Conservation (phyloP, 1,140 invertebrate species). For the Adelges cooleyi region DNA sequence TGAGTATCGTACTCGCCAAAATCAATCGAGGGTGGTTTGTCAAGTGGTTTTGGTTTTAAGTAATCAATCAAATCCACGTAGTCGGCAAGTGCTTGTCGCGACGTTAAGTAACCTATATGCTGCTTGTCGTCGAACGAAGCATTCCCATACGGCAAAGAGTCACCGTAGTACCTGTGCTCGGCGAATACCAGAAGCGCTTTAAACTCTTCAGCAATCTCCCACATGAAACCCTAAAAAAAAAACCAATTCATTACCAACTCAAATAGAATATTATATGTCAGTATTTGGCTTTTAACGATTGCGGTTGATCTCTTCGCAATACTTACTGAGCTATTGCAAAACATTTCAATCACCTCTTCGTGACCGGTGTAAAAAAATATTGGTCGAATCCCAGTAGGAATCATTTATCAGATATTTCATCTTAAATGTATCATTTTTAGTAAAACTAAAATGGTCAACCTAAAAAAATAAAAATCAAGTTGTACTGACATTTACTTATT, state of each 20-base stretch:
- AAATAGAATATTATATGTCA: too few species aligned
- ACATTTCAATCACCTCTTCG: constrained; percentile 83
- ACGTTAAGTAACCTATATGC: constrained; percentile 55
- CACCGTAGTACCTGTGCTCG: constrained; percentile 83
- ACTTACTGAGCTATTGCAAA: constrained; percentile 72
- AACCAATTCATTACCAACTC: not conserved
- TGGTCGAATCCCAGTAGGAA: constrained; percentile 55
- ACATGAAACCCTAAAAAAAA: constrained; percentile 94
- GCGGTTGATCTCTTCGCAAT: too few species aligned
- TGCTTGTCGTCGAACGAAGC: not conserved
- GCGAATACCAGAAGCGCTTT: constrained; percentile 80
- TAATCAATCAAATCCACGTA: constrained; percentile 50
- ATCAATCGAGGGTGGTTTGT: not conserved
- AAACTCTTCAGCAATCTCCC: constrained; percentile 74
- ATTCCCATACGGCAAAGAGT: constrained; percentile 29
- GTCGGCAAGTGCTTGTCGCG: constrained; percentile 88
- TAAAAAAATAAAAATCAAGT: constrained; percentile 34
- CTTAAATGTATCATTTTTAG: constrained; percentile 57
- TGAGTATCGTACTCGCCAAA: too few species aligned
- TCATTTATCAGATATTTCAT: constrained; percentile 74
- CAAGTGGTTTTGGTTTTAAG: not conserved
- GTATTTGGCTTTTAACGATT: too few species aligned
- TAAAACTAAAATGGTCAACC: constrained; percentile 70
- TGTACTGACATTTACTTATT: not conserved
- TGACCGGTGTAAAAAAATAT: constrained; percentile 98